Evolutionary conservation across 2,888 invertebrate genomes (phyloP).

Genomic region (Priocnemis perturbator): DNA sequence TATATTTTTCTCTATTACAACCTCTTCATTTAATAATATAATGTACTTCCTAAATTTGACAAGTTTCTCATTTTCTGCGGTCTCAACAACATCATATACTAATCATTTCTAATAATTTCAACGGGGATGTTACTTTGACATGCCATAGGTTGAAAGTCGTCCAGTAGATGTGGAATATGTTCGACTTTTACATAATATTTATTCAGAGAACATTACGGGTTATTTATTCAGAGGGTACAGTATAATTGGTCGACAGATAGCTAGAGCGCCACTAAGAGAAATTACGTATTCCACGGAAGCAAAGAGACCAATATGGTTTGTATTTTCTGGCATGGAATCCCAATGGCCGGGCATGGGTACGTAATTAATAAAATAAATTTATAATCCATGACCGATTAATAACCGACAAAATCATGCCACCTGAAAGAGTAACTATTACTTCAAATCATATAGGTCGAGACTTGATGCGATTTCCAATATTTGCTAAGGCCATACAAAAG

Average conservation of each 20-base stretch:
- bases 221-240: constrained; percentile 87
- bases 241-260: constrained; percentile 75
- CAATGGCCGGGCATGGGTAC: constrained; percentile 81
- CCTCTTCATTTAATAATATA: too few species aligned
- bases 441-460: constrained; percentile 82
- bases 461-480: constrained; percentile 82
- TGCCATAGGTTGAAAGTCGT: constrained; percentile 66
- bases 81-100: too few species aligned
- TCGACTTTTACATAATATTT: constrained; percentile 80
- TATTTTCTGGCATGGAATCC: constrained; percentile 83
- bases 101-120: too few species aligned
- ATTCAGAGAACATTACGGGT: constrained; percentile 77
- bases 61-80: too few species aligned
- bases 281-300: constrained; percentile 80
- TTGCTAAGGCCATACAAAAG: constrained; percentile 80
- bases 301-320: constrained; percentile 87
- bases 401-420: too few species aligned
- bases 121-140: too few species aligned
- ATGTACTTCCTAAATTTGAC: too few species aligned
- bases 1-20: too few species aligned
- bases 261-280: constrained; percentile 75
- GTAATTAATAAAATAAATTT: background rate
- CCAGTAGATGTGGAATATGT: constrained; percentile 81
- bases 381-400: background rate
- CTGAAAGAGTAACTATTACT: too few species aligned